Base-by-base conservation (phyloP, 2,888 invertebrate species). In the Diarsia dahlii region DNA sequence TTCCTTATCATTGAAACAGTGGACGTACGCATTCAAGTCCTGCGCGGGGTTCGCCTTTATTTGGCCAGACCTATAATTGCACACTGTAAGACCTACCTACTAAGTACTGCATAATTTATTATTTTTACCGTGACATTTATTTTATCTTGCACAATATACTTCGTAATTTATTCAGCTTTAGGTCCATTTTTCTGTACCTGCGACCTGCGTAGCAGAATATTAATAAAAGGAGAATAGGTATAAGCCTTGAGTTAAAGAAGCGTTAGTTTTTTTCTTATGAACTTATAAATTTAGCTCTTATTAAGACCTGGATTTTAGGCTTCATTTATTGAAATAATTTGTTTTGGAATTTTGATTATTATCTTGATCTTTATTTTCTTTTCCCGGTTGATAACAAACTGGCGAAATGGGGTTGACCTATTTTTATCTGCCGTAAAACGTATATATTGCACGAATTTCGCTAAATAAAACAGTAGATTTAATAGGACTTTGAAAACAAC, bases 111-210 rank as follows among this genome's bases (percentile, higher is more conserved):
- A 46, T 13, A 46, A 76, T 77, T 6, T 46, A 76, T 70, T 54
- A 48, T 66, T 58, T 28, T 45, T 39, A 8, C 50, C 60, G 46
- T 2, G 46, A 65, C 46, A 48, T 56, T 64, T 23, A 23, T 64
- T 60, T 74, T 23, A 39, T 54, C 23, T 76, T 39, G 34, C 60
- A 58, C 34, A 64, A 56, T 9, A 56, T 9, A 13, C 9, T 46
- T 46, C n/a, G 39, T 48, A 39, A 50, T 73, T 74, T 73, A 73
- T 75, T 74, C 45, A 62, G 20, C 6, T 39, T 45, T 39, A 48
- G 3, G 46, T 18, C 5, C 18, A 72, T 62, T 76, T 62, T 67
- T 76, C 52, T 67, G 52, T 18, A 20, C 45, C 13, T 54, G 15
- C 9, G 18, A 20, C 45, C 13, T 54, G 15, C 9, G 18, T 8